phyloP scores from a whole-genome alignment of 2,113 vertebrate species.

The Oryzias javanicus region DNA sequence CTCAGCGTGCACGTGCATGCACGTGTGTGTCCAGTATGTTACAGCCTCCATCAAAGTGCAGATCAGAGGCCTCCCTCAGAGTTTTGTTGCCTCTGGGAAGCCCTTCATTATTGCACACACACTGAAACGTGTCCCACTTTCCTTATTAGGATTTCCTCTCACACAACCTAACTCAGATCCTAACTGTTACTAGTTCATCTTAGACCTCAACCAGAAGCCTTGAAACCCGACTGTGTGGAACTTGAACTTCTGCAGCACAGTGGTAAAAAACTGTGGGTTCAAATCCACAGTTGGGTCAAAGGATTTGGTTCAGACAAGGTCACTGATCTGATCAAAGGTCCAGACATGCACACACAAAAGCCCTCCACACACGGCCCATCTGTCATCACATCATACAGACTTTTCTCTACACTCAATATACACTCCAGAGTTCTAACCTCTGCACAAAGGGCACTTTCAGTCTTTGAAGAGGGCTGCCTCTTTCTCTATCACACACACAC shows the following conservation, averaged over 20 bases:
- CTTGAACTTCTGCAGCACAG: neutral
- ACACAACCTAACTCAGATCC: neutral
- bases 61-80: conserved; percentile 65
- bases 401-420: conserved; percentile 52
- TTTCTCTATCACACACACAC: neutral
- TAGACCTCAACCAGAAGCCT: neutral
- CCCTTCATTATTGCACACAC: conserved; percentile 25
- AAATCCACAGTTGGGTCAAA: too few relatives aligned
- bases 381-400: conserved; percentile 59
- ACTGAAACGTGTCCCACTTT: conserved; percentile 7
- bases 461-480: conserved; percentile 68
- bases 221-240: neutral
- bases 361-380: conserved; percentile 31
- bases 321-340: too few relatives aligned
- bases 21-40: conserved; percentile 41
- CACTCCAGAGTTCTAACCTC: conserved; percentile 56
- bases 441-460: conserved; percentile 61
- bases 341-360: neutral
- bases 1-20: too few relatives aligned
- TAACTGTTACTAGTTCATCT: neutral
- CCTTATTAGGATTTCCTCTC: neutral
- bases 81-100: conserved; percentile 56
- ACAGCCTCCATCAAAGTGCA: conserved; percentile 62
- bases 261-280: too few relatives aligned
- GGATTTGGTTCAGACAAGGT: too few relatives aligned